Base-by-base conservation (phyloP, 1,140 invertebrate species). In the Scaptomyza pallida region DNA sequence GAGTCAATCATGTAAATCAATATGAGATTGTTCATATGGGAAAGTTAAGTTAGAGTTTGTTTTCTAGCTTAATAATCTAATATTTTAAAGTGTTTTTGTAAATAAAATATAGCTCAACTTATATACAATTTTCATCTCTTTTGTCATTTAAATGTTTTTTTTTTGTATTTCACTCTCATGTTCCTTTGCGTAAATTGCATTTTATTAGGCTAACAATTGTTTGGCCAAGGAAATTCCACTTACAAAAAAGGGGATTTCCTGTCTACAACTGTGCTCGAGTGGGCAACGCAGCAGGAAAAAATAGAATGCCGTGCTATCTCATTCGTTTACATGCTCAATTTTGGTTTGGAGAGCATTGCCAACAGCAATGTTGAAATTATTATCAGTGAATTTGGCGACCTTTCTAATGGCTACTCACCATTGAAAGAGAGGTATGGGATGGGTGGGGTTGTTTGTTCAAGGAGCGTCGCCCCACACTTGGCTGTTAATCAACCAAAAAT, bases 351-450 rank as follows among this genome's bases (percentile, higher is more conserved):
- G 13, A 45, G 81, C 72, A 60, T 88, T 88, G 82, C 82, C 82
- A 88, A 55, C 68, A 52, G 41, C 19, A 33, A 78, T 40, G 43
- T 70, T 10, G 10, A 61, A 50, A 37, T 55, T 86, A 88, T 86
- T 88, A 88, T 88, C 82, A 88, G 82, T 88, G 67, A 88, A 88
- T 82, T 88, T 85, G 76, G 77, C 73, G 81, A 85, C 81, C 81
- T 85, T 86, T 88, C 68, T 64, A 69, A 73, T 73, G 72, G 57
- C 33, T 37, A 37, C 33, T 37, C 33, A n/a, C 6, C 15, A 41
- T 23, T 47, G 33, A 19, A 26, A 19, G 56, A 10, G 37, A 13
- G 37, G 16, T 17, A 5, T n/a, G n/a, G n/a, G n/a, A n/a, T n/a
- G n/a, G 19, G 17, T 60, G 55, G 68, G 37, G 57, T 23, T 56